Evolutionary conservation across 2,888 invertebrate species (phyloP).

Genomic region (Limnephilus rhombicus): DNA sequence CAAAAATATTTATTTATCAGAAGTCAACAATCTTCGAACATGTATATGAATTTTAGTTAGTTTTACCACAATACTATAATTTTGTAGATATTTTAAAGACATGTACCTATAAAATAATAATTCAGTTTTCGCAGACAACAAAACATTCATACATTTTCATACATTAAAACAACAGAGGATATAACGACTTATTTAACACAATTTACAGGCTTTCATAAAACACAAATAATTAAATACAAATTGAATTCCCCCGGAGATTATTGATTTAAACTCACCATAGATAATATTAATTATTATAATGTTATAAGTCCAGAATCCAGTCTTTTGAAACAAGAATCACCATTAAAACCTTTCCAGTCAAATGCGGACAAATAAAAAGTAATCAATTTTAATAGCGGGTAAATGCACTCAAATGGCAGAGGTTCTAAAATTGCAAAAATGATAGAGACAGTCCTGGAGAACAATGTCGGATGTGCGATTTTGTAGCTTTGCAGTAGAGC

Average conservation of each 20-base stretch:
- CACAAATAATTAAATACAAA: not conserved
- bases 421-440: not conserved
- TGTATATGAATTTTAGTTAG: not conserved
- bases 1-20: not conserved
- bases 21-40: no score
- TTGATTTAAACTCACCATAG: not conserved
- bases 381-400: not conserved
- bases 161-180: no score
- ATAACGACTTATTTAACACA: not conserved
- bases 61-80: not conserved
- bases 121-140: not conserved
- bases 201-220: not conserved
- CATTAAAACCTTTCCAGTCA: not conserved
- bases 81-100: not conserved
- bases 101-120: not conserved
- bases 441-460: no score
- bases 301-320: not conserved
- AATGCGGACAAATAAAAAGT: not conserved
- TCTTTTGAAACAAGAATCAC: not conserved
- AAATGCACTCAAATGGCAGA: not conserved
- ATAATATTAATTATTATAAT: not conserved
- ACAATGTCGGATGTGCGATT: no score
- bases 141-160: not conserved
- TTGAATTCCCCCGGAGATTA: not conserved
- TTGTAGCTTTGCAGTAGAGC: no score